Conservation (phyloP, 1,140 invertebrate genomes). For the Drosophila teissieri region DNA sequence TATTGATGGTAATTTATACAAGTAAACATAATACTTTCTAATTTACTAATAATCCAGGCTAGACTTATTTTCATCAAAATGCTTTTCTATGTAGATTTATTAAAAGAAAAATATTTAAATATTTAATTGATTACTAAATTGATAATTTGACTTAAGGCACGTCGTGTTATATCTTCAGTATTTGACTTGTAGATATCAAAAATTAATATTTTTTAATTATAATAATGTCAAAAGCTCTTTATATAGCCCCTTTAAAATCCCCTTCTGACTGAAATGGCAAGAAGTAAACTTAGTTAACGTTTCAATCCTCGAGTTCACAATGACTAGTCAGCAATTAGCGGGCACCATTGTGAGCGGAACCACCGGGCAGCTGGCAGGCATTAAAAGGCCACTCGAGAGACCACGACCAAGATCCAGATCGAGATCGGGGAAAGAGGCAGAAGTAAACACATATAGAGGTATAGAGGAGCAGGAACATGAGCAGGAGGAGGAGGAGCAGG, state of each 20-base stretch:
- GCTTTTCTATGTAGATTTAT: no score
- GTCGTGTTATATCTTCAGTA: no score
- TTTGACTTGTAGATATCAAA: no score
- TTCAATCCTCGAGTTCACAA: constrained; percentile 44
- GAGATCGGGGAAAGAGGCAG: constrained; percentile 20
- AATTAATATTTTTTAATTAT: no score
- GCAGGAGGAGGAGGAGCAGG: not conserved
- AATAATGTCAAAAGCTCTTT: not conserved
- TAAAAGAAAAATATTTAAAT: no score
- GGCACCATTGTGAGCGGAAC: constrained; percentile 52
- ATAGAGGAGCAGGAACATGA: not conserved
- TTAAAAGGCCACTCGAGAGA: constrained; percentile 41
- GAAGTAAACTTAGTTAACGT: constrained; percentile 34
- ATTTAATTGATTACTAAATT: no score
- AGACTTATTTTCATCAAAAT: no score
- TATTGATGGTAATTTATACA: no score
- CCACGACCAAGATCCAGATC: constrained; percentile 41
- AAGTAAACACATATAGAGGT: not conserved
- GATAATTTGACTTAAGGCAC: no score
- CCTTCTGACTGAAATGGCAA: not conserved
- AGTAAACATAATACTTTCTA: no score
- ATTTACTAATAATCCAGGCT: no score
- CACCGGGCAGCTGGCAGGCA: constrained; percentile 54
- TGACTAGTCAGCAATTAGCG: constrained; percentile 80
- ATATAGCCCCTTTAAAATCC: not conserved